Percentiles rank a stretch among this genome's conserved stretches.
phyloP scores from a whole-genome alignment of 2,888 invertebrate species.

The Epinotia brunnichana region DNA sequence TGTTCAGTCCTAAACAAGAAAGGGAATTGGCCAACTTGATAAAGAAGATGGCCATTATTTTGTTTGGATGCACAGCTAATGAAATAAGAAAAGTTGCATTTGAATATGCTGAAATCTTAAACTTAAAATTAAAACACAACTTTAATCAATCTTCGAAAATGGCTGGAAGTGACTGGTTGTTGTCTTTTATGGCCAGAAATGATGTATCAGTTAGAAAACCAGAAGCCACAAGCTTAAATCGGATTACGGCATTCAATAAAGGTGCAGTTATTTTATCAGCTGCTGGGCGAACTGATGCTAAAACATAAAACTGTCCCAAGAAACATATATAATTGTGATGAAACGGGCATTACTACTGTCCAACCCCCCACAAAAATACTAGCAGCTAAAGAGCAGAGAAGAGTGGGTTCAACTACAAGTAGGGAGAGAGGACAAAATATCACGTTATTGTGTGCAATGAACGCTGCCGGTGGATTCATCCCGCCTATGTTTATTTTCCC shows the following conservation, averaged over 20 bases:
- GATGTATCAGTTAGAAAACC: slow-evolving; percentile 50
- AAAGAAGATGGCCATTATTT: slow-evolving; percentile 45
- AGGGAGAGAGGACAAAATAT: slow-evolving; percentile 62
- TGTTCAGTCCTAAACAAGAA: slow-evolving; percentile 45
- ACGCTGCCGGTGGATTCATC: slow-evolving; percentile 61
- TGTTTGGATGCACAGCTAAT: slow-evolving; percentile 27
- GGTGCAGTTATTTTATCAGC: slow-evolving; percentile 49
- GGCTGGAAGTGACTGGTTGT: slow-evolving; percentile 50
- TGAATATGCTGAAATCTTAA: slow-evolving; percentile 10
- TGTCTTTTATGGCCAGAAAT: slow-evolving; percentile 49
- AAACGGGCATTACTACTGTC: slow-evolving; percentile 64
- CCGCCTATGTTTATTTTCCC: slow-evolving; percentile 76
- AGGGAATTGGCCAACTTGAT: slow-evolving; percentile 35
- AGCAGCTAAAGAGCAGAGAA: slow-evolving; percentile 62
- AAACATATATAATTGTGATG: slow-evolving; percentile 65
- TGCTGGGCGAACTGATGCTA: slow-evolving; percentile 50
- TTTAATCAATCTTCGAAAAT: slow-evolving; percentile 45
- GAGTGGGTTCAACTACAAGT: slow-evolving; percentile 62
- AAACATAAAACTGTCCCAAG: slow-evolving; percentile 50
- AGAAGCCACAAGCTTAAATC: slow-evolving; percentile 53
- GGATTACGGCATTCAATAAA: slow-evolving; percentile 55
- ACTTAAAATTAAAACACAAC: not conserved
- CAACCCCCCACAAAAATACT: slow-evolving; percentile 57
- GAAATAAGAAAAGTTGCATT: slow-evolving; percentile 14
- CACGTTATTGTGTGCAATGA: slow-evolving; percentile 68